A percentile compares a stretch with the other conserved stretches of the same genome.
These are phyloP conservation scores for Clarias platycephalus DNA, from an alignment of 2,797 vertebrate genomes.

Conservation along the genomic window DNA sequence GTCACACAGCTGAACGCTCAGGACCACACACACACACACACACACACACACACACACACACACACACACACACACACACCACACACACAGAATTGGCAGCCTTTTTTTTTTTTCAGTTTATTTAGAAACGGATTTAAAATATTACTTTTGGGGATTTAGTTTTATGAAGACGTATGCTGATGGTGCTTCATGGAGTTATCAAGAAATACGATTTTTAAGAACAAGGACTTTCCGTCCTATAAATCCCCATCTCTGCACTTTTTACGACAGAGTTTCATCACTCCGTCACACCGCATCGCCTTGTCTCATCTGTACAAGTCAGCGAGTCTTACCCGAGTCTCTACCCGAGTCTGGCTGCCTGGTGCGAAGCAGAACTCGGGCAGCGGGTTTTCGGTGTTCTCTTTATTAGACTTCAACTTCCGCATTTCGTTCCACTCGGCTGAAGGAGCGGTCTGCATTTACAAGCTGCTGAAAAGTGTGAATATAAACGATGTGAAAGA, in stretches of 20 bases:
- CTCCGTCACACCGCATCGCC: background rate
- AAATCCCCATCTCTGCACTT: background rate
- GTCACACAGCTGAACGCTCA: slow-evolving; percentile 40
- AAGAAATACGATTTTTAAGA: too few relatives aligned
- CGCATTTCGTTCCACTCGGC: background rate
- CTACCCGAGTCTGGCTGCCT: background rate
- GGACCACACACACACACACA: slow-evolving; percentile 50
- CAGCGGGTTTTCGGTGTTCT: background rate
- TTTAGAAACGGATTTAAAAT: background rate
- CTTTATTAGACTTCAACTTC: background rate
- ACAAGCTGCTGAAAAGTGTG: background rate
- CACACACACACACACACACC: slow-evolving; percentile 34
- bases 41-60: slow-evolving; percentile 10
- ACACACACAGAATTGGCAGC: slow-evolving; percentile 48
- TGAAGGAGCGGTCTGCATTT: background rate
- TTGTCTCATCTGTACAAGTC: background rate
- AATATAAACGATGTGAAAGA: background rate
- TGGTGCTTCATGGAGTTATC: background rate
- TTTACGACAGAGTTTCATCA: background rate
- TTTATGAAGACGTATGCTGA: background rate
- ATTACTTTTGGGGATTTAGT: background rate
- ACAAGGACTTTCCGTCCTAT: background rate
- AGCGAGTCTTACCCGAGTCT: background rate
- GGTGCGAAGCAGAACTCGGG: background rate
- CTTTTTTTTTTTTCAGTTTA: background rate